These are phyloP conservation scores for Yponomeuta cagnagella DNA, from an alignment of 2,888 invertebrate genomes.

Conservation along the genomic window DNA sequence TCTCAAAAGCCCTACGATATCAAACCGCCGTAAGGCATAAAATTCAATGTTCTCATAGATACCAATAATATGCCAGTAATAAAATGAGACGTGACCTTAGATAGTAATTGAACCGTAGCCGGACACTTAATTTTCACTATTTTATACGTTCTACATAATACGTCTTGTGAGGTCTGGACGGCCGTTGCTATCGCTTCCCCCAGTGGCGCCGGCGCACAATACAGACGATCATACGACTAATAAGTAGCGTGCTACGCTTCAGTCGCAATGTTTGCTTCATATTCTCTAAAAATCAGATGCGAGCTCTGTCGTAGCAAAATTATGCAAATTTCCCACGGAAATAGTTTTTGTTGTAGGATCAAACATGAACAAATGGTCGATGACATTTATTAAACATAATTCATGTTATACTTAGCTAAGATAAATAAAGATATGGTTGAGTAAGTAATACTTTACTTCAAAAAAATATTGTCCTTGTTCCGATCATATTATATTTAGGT, in stretches of 20 bases:
- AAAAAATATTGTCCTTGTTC: too few relatives aligned
- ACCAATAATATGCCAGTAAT: constrained; percentile 70
- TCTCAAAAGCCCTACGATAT: constrained; percentile 27
- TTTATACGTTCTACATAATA: constrained; percentile 60
- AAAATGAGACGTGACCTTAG: constrained; percentile 66
- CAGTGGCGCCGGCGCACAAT: constrained; percentile 36
- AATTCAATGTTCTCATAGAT: constrained; percentile 64
- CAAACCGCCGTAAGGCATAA: constrained; percentile 52
- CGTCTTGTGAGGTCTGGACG: constrained; percentile 61
- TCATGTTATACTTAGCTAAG: too few relatives aligned
- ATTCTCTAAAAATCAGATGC: not conserved
- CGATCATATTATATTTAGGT: too few relatives aligned
- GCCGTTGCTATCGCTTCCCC: constrained; percentile 12
- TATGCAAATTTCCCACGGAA: too few relatives aligned
- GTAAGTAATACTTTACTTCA: too few relatives aligned
- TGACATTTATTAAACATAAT: too few relatives aligned
- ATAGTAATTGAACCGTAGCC: constrained; percentile 58
- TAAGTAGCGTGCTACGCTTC: constrained; percentile 36
- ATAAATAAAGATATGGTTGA: too few relatives aligned
- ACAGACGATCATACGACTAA: constrained; percentile 29
- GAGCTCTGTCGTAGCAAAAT: not conserved
- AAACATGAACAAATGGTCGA: too few relatives aligned
- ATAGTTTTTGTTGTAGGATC: too few relatives aligned
- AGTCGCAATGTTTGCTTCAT: constrained; percentile 17
- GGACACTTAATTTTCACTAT: constrained; percentile 71